phyloP scores from a whole-genome alignment of 2,113 vertebrate species.

The Cryptomyrus ogoouensis region DNA sequence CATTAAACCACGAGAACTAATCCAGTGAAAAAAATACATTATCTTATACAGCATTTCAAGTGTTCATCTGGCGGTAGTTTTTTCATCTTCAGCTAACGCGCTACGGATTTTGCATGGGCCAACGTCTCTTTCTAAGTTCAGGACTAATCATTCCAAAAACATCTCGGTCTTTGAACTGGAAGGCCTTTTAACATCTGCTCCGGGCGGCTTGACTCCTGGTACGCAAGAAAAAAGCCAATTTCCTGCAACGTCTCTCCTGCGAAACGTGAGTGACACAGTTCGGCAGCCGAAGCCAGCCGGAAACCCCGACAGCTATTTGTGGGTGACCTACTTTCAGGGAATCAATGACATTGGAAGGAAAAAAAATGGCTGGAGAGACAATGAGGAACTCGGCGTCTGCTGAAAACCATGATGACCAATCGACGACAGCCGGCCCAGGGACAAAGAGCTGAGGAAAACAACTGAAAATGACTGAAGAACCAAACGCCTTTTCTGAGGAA shows the following conservation, averaged over 20 bases:
- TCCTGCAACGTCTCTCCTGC: background rate
- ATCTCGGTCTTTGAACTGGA: background rate
- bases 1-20: background rate
- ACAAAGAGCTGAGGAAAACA: background rate
- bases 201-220: background rate
- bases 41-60: background rate
- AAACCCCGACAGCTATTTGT: slow-evolving; percentile 22
- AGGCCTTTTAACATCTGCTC: background rate
- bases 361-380: background rate
- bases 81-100: background rate
- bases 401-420: background rate
- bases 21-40: background rate
- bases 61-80: background rate
- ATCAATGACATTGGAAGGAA: slow-evolving; percentile 15
- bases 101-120: background rate
- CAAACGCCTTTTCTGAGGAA: background rate
- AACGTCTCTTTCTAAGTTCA: background rate
- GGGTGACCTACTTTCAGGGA: slow-evolving; percentile 25
- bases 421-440: background rate
- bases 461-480: background rate
- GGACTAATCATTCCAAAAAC: background rate
- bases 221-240: slow-evolving; percentile 12
- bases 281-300: slow-evolving; percentile 10
- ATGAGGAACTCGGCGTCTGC: background rate
- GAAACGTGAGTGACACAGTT: slow-evolving; percentile 20